A percentile compares a stretch with the other conserved stretches of the same genome.
Evolutionary conservation across 2,888 invertebrate genomes (phyloP).

Genomic region (Ormyrus labotus): DNA sequence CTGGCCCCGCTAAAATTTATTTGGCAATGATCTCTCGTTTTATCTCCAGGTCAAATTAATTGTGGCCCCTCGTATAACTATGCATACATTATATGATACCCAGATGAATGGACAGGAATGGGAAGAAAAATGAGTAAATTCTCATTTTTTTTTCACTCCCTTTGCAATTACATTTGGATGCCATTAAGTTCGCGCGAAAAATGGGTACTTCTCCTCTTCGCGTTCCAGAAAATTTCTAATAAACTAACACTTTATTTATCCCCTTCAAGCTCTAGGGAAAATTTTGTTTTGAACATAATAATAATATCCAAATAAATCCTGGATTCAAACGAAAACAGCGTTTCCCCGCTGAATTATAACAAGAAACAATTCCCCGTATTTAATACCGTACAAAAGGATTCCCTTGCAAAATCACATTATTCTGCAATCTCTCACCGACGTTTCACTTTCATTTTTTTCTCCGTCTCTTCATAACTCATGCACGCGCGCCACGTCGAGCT

Average conservation of each 20-base stretch:
- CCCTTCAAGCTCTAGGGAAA: no score
- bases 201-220: no score
- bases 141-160: no score
- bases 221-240: no score
- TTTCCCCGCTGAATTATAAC: constrained; percentile 1
- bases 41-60: constrained; percentile 52
- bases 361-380: constrained; percentile 23
- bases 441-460: constrained; percentile 43
- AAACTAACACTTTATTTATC: no score
- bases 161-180: no score
- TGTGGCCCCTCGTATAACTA: constrained; percentile 26
- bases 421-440: constrained; percentile 37
- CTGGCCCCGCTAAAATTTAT: constrained; percentile 45
- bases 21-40: constrained; percentile 51
- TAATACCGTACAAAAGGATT: constrained; percentile 28
- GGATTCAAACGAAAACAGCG: background rate
- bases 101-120: no score
- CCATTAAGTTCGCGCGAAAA: no score
- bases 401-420: constrained; percentile 41
- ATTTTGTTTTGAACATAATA: no score
- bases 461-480: constrained; percentile 27
- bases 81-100: constrained; percentile 40
- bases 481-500: no score
- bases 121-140: no score
- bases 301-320: no score